Conservation (phyloP, 2,113 vertebrate genomes). For the Percopsis transmontana region DNA sequence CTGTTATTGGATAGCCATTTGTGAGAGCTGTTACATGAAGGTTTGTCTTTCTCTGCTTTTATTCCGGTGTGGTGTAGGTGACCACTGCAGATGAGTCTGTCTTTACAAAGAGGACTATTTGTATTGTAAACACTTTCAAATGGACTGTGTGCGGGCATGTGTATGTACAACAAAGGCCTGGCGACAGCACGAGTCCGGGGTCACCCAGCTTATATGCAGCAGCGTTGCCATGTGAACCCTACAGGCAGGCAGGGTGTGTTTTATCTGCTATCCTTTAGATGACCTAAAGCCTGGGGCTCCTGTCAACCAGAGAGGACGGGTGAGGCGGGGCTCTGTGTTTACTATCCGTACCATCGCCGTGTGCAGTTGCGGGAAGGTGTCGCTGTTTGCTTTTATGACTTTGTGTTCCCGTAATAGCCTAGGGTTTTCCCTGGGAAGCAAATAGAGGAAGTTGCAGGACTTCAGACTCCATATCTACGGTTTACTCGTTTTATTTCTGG, state of each 20-base stretch:
- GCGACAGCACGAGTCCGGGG: conserved; percentile 3
- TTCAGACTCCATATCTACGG: too few species aligned
- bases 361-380: conserved; percentile 8
- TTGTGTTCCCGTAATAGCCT: not conserved
- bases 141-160: too few species aligned
- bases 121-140: not conserved
- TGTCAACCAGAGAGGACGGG: conserved; percentile 17
- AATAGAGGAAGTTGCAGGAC: too few species aligned
- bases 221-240: conserved; percentile 1
- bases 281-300: conserved; percentile 48
- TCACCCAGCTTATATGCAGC: conserved; percentile 13
- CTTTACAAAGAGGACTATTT: too few species aligned
- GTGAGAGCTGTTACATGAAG: too few species aligned
- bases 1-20: too few species aligned
- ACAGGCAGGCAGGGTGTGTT: conserved; percentile 7
- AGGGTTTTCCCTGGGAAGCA: too few species aligned
- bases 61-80: too few species aligned
- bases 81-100: too few species aligned
- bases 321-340: not conserved
- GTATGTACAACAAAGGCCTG: not conserved
- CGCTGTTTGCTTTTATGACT: not conserved
- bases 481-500: too few species aligned
- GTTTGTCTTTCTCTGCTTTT: too few species aligned
- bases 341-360: conserved; percentile 16
- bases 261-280: conserved; percentile 22